Evolutionary conservation across 2,113 vertebrate genomes (phyloP).

Genomic region (Bubo scandiacus): DNA sequence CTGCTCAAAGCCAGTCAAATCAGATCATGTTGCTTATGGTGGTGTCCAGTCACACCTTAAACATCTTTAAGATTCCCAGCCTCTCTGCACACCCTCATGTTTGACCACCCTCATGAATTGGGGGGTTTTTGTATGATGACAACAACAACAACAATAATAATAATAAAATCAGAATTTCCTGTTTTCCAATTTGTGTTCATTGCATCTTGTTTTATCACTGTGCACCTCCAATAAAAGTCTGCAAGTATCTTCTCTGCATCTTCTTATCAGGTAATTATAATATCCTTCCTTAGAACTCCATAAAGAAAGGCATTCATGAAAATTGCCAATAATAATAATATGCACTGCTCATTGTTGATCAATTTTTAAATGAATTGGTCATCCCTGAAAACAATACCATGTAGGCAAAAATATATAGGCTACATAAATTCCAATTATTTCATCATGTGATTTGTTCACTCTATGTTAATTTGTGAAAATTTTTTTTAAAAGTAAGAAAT

Average conservation of each 20-base stretch:
- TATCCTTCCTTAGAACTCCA: not conserved
- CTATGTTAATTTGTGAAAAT: not conserved
- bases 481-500: not conserved
- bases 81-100: not conserved
- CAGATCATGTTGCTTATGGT: not conserved
- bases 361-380: not conserved
- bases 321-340: not conserved
- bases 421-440: not conserved
- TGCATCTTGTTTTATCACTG: not conserved
- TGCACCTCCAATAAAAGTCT: not conserved
- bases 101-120: not conserved
- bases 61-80: not conserved
- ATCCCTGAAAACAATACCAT: not conserved
- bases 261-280: not conserved
- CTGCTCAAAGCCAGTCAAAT: not conserved
- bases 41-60: not conserved
- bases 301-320: not conserved
- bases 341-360: not conserved
- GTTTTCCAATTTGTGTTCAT: not conserved
- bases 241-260: not conserved
- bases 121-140: not conserved
- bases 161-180: not conserved
- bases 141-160: not conserved
- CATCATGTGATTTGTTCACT: not conserved
- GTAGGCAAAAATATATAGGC: not conserved